Evolutionary conservation across 2,113 vertebrate species (phyloP), one percentile per base, ranked within the genome.

Genomic region (Otus sunia): DNA sequence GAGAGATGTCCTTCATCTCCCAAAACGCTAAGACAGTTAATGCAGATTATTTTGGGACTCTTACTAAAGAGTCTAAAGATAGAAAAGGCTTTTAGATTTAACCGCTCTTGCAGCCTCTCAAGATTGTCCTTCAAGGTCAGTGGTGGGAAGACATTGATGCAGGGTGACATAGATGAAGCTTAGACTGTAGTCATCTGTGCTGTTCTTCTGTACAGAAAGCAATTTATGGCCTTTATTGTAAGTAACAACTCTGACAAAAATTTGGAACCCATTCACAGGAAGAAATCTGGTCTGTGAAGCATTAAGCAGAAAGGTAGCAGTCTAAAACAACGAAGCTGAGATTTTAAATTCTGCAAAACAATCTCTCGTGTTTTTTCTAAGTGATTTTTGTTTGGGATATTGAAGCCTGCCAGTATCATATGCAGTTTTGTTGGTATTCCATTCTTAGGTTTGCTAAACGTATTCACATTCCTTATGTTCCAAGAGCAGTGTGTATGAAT

Each of bases 21-120:
- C 50, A 41, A 50, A 43, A 29, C 23, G 56, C 68, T 56, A 83
- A 58, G 79, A 60, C 83, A 80, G 41, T 78, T 64, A 69, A 6
- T 59, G 16, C 68, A 37, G 85, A 68, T 78, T 96, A 95, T 95
- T 95, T 91, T 94, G 64, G 88, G 91, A 81, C 47, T 94, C 92
- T 96, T 75, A 86, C 82, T 67, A 53, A 88, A 83, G 90, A 83
- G 37, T 58, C 86, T 96, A 95, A 95, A 97, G 86, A 96, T 96
- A 97, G 92, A 74, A 76, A n/a, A 87, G 69, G 41, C 59, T 92
- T 89, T 90, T 34, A 86, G 86, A 71, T 86, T 60, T 47, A 26
- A 0, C 82, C 80, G 79, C 73, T 88, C 59, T 67, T 73, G 92
- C 82, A 94, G 2, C 84, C 43, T 86, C 52, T 75, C 18, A 68